Conservation (phyloP, 2,113 vertebrate genomes). For the Protobothrops mucrosquamatus region DNA sequence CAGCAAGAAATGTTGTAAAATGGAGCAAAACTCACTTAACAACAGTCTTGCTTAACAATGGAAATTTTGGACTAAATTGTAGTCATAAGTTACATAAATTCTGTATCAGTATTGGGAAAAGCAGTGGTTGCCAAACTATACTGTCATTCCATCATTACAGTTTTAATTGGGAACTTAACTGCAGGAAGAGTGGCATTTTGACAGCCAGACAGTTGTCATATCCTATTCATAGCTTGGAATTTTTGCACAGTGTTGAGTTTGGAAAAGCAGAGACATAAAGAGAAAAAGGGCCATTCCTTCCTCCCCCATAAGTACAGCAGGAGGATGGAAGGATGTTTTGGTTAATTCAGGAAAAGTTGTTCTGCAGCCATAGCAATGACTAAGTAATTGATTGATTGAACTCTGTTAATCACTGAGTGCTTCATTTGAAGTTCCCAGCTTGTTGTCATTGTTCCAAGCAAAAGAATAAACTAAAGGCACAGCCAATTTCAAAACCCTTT, state of each 20-base stretch:
- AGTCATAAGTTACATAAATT: background rate
- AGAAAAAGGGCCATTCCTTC: background rate
- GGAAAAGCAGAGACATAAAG: background rate
- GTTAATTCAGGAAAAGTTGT: background rate
- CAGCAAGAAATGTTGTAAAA: background rate
- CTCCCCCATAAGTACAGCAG: background rate
- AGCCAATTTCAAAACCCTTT: background rate
- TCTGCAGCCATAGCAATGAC: background rate
- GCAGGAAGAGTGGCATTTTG: background rate
- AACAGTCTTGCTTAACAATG: background rate
- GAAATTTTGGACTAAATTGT: background rate
- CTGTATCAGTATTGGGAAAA: background rate
- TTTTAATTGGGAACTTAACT: background rate
- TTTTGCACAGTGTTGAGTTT: background rate
- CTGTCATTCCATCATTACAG: background rate
- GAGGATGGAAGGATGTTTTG: background rate
- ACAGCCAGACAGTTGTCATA: background rate
- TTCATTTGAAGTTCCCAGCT: background rate
- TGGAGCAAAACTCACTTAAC: background rate
- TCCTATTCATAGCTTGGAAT: background rate
- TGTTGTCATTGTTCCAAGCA: background rate
- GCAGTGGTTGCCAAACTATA: background rate
- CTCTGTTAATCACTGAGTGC: background rate
- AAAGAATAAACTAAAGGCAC: background rate
- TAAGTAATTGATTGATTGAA: background rate